phyloP scores from a whole-genome alignment of 2,113 vertebrate genomes.

The Bombycilla garrulus region DNA sequence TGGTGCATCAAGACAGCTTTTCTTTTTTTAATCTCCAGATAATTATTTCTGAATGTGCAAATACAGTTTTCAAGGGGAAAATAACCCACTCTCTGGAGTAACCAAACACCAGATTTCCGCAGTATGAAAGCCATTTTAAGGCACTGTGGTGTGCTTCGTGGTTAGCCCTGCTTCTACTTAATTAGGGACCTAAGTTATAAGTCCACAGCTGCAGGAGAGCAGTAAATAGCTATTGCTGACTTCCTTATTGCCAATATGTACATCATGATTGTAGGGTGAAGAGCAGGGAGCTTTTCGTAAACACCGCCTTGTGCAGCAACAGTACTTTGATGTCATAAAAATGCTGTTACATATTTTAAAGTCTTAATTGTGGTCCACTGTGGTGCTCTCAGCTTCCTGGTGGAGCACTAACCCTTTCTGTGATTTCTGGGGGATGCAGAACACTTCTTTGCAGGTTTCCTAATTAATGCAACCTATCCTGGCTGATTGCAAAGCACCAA shows the following conservation, averaged over 20 bases:
- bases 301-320: slow-evolving; percentile 33
- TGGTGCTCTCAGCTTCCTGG: slow-evolving; percentile 35
- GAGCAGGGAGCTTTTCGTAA: slow-evolving; percentile 48
- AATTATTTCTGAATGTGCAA: slow-evolving; percentile 48
- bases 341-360: slow-evolving; percentile 60
- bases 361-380: slow-evolving; percentile 55
- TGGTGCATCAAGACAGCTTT: not conserved
- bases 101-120: slow-evolving; percentile 55
- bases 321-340: slow-evolving; percentile 53
- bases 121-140: slow-evolving; percentile 61
- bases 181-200: slow-evolving; percentile 61
- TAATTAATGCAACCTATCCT: not conserved
- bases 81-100: slow-evolving; percentile 23
- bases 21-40: slow-evolving; percentile 36
- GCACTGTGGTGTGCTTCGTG: slow-evolving; percentile 47
- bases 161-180: slow-evolving; percentile 65
- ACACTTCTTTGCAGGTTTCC: not conserved
- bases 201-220: slow-evolving; percentile 61
- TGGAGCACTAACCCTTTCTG: slow-evolving; percentile 1
- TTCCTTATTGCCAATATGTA: slow-evolving; percentile 64
- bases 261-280: slow-evolving; percentile 61
- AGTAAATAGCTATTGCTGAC: slow-evolving; percentile 66
- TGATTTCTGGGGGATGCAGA: not conserved
- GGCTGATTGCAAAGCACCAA: not conserved
- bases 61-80: slow-evolving; percentile 17